Conservation (phyloP, 2,888 invertebrate species). For the Mythimna albipuncta region DNA sequence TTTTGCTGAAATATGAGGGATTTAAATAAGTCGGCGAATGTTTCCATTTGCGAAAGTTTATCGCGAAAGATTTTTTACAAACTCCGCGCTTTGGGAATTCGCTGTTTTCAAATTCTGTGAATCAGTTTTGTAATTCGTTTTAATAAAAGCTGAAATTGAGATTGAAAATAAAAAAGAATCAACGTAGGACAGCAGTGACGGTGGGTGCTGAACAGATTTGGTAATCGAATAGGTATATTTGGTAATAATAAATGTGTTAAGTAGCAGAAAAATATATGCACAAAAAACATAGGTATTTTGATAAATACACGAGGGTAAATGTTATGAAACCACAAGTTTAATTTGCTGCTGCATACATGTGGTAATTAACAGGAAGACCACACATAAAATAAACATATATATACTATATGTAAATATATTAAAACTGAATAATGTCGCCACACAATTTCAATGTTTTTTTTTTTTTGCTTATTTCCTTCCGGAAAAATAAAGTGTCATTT, state of each 20-base stretch:
- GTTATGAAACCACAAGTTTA: too few relatives aligned
- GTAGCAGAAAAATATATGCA: neutral
- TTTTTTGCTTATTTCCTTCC: too few relatives aligned
- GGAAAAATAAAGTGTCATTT: too few relatives aligned
- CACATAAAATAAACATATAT: too few relatives aligned
- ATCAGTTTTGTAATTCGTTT: neutral
- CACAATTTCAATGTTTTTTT: too few relatives aligned
- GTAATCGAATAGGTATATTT: neutral
- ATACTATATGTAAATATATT: too few relatives aligned
- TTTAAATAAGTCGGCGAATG: conserved; percentile 8
- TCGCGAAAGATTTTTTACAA: conserved; percentile 15
- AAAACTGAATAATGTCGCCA: too few relatives aligned
- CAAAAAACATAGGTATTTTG: neutral
- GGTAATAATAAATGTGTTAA: neutral
- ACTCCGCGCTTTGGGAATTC: conserved; percentile 5
- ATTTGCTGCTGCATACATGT: too few relatives aligned
- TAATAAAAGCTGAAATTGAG: neutral
- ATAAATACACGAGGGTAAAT: too few relatives aligned
- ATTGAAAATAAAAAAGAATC: neutral
- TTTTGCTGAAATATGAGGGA: conserved; percentile 20
- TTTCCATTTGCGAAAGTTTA: conserved; percentile 32
- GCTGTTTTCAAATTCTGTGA: neutral
- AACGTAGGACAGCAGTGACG: neutral
- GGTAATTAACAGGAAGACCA: too few relatives aligned
- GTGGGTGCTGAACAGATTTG: neutral